Conservation (phyloP, 2,888 invertebrate species). For the Macrophya alboannulata region DNA sequence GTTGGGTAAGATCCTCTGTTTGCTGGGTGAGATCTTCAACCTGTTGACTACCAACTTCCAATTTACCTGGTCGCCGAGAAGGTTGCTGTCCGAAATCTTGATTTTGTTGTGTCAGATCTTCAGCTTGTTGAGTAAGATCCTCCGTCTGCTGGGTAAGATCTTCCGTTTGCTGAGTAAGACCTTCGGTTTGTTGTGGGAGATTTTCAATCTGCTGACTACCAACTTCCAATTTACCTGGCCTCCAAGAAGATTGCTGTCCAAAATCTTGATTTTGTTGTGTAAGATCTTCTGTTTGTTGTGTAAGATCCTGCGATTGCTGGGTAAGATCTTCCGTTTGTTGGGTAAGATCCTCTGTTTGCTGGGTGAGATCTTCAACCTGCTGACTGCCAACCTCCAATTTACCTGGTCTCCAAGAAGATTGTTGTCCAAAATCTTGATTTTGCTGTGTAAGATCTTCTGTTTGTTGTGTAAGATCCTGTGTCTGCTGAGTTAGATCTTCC, state of each 20-base stretch:
- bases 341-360: conserved; percentile 67
- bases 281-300: conserved; percentile 64
- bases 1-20: conserved; percentile 25
- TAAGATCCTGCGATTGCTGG: conserved; percentile 59
- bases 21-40: neutral
- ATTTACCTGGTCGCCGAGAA: neutral
- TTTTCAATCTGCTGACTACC: conserved; percentile 70
- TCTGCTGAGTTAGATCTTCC: conserved; percentile 57
- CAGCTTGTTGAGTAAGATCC: conserved; percentile 65
- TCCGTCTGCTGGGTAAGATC: conserved; percentile 64
- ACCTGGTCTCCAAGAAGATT: conserved; percentile 67
- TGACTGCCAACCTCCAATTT: conserved; percentile 63
- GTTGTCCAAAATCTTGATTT: conserved; percentile 58
- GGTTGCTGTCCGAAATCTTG: conserved; percentile 58
- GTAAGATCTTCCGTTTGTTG: conserved; percentile 64
- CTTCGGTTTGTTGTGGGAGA: conserved; percentile 69
- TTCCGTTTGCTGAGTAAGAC: conserved; percentile 61
- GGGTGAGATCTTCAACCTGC: conserved; percentile 58
- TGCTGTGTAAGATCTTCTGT: conserved; percentile 65
- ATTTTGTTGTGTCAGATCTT: conserved; percentile 57
- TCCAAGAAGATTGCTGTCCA: conserved; percentile 62
- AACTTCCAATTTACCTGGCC: conserved; percentile 59
- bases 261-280: conserved; percentile 61
- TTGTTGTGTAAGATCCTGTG: conserved; percentile 47
- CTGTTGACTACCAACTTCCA: conserved; percentile 34